Evolutionary conservation across 1,140 invertebrate genomes (phyloP).

Genomic region (Heterodera schachtii): DNA sequence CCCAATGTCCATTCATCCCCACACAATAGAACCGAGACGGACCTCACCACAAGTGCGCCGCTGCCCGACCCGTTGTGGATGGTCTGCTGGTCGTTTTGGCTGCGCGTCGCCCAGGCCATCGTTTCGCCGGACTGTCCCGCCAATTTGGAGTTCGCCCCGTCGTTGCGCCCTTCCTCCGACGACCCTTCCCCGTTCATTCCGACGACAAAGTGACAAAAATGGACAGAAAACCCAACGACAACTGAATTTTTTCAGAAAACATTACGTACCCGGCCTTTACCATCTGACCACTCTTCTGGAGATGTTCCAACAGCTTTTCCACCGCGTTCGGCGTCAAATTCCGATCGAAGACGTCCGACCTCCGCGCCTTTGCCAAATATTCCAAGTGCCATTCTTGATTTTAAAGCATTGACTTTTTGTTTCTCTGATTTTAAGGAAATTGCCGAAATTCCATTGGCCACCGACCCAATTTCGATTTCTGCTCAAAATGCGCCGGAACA

Average conservation of each 20-base stretch:
- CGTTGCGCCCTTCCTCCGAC: neutral
- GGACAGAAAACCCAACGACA: neutral
- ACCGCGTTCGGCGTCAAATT: conserved; percentile 48
- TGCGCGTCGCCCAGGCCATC: conserved; percentile 47
- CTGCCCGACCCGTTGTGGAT: conserved; percentile 54
- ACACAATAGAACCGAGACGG: neutral
- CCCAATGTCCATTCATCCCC: neutral
- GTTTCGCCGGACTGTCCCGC: conserved; percentile 36
- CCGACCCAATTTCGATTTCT: conserved; percentile 57
- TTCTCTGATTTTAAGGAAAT: conserved; percentile 54
- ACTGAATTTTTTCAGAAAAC: conserved; percentile 31
- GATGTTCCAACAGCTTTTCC: conserved; percentile 58
- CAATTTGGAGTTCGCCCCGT: conserved; percentile 13
- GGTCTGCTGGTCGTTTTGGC: conserved; percentile 50
- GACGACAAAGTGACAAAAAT: conserved; percentile 12
- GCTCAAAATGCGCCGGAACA: conserved; percentile 17
- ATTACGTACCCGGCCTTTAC: conserved; percentile 56
- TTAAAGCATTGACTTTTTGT: neutral
- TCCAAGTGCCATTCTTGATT: conserved; percentile 24
- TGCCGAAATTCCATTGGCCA: conserved; percentile 50
- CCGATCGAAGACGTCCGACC: conserved; percentile 47
- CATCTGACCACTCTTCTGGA: conserved; percentile 61
- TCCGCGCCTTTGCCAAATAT: conserved; percentile 39
- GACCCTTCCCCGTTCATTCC: neutral
- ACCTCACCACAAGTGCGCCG: conserved; percentile 30